phyloP scores from a whole-genome alignment of 2,888 invertebrate genomes.

The Ormyrus nitidulus region DNA sequence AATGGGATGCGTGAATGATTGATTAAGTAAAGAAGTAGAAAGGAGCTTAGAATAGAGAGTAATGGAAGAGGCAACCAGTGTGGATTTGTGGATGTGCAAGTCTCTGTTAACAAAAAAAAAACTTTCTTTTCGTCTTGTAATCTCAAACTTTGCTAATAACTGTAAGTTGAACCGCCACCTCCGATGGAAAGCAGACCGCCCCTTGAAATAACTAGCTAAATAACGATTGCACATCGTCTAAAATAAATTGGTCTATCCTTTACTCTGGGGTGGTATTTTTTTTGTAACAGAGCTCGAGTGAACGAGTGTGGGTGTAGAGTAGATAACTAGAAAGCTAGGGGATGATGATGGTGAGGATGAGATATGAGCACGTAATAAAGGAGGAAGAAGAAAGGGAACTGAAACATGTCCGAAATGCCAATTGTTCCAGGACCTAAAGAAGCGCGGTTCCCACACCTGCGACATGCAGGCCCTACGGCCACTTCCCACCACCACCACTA shows the following conservation, averaged over 20 bases:
- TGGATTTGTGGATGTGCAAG: neutral
- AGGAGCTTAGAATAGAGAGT: conserved; percentile 31
- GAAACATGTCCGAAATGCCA: conserved; percentile 69
- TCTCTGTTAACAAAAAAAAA: conserved; percentile 28
- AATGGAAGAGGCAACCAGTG: neutral
- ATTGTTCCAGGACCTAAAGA: conserved; percentile 75
- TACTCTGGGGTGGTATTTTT: neutral
- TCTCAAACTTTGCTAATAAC: neutral
- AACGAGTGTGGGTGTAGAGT: conserved; percentile 4
- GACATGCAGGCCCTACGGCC: conserved; percentile 75
- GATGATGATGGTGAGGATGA: conserved; percentile 20
- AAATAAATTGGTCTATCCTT: too few species aligned
- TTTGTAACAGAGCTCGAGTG: conserved; percentile 23
- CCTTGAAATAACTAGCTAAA: neutral
- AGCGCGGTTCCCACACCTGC: conserved; percentile 75
- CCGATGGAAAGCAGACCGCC: neutral
- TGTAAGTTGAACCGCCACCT: neutral
- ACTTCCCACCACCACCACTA: conserved; percentile 70
- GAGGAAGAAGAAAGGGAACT: conserved; percentile 57
- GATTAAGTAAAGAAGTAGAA: conserved; percentile 29
- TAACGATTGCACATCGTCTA: too few species aligned
- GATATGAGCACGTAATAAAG: conserved; percentile 11
- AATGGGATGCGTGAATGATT: conserved; percentile 35
- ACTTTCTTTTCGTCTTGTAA: neutral
- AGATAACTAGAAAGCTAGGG: conserved; percentile 12